phyloP scores from a whole-genome alignment of 2,113 vertebrate genomes.

The Zosterops pallidus region DNA sequence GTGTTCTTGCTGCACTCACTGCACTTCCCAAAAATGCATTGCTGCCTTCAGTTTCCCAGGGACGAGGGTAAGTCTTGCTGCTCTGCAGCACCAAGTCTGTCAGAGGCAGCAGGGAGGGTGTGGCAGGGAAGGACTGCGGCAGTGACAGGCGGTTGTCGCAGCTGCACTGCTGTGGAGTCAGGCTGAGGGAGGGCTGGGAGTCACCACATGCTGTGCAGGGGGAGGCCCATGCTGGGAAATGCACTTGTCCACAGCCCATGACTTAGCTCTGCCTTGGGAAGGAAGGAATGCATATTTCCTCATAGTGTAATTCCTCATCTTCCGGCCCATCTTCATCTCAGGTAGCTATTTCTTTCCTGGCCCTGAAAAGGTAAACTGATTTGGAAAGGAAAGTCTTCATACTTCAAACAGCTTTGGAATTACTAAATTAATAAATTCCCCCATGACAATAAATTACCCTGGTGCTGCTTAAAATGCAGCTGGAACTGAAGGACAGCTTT shows the following conservation, averaged over 20 bases:
- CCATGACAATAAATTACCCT: neutral
- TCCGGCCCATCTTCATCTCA: neutral
- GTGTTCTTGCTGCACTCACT: neutral
- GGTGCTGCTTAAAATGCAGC: neutral
- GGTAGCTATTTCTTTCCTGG: neutral
- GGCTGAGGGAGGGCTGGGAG: neutral
- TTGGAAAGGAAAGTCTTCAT: neutral
- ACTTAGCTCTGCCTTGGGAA: accelerated
- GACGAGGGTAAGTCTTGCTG: neutral
- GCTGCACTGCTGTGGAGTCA: neutral
- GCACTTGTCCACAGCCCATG: accelerated
- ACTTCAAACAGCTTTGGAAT: neutral
- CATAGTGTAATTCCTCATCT: accelerated
- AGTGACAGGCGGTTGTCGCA: neutral
- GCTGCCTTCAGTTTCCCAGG: neutral
- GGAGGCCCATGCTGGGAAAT: neutral
- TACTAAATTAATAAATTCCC: neutral
- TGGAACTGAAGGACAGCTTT: neutral
- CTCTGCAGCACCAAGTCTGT: neutral
- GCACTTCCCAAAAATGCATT: neutral
- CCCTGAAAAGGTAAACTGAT: neutral
- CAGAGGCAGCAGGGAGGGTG: neutral
- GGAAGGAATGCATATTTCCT: accelerated
- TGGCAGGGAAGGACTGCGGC: neutral
- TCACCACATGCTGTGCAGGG: neutral